phyloP scores from a whole-genome alignment of 2,797 vertebrate species.

The Malacoctenus gilli region DNA sequence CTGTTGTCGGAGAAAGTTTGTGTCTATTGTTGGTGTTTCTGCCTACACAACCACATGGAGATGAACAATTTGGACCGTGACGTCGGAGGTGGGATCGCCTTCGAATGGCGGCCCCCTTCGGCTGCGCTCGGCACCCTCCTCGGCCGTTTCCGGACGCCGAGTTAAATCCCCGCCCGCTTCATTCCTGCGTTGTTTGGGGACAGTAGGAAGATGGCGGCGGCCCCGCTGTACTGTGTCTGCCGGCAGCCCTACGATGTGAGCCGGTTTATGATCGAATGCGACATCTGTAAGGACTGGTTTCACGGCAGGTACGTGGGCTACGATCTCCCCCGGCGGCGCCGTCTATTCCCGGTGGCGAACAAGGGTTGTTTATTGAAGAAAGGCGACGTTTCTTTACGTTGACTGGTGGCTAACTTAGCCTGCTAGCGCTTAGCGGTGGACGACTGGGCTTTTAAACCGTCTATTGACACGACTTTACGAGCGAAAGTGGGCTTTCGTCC shows the following conservation, averaged over 20 bases:
- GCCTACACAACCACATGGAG: slow-evolving; percentile 61
- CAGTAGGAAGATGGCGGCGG: slow-evolving; percentile 90
- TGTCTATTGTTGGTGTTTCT: slow-evolving; percentile 39
- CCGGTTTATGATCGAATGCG: slow-evolving; percentile 99
- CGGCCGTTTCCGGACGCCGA: slow-evolving; percentile 73
- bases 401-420: slow-evolving; percentile 66
- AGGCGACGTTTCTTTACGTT: slow-evolving; percentile 65
- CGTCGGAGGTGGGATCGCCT: slow-evolving; percentile 71
- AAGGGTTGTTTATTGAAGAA: slow-evolving; percentile 37
- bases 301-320: slow-evolving; percentile 89
- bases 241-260: slow-evolving; percentile 97
- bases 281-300: slow-evolving; percentile 99
- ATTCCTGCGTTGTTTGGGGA: slow-evolving; percentile 86
- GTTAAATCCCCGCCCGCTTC: slow-evolving; percentile 78
- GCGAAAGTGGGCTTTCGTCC: slow-evolving; percentile 52
- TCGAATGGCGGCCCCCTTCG: slow-evolving; percentile 43
- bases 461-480: slow-evolving; percentile 73
- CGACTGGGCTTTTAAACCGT: slow-evolving; percentile 78
- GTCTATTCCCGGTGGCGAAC: slow-evolving; percentile 23
- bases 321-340: not conserved
- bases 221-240: slow-evolving; percentile 97
- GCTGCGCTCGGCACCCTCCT: slow-evolving; percentile 50
- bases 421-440: slow-evolving; percentile 68
- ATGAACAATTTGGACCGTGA: slow-evolving; percentile 64
- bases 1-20: slow-evolving; percentile 23